Evolutionary conservation across 1,140 invertebrate genomes (phyloP).

Genomic region (Panonychus citri): DNA sequence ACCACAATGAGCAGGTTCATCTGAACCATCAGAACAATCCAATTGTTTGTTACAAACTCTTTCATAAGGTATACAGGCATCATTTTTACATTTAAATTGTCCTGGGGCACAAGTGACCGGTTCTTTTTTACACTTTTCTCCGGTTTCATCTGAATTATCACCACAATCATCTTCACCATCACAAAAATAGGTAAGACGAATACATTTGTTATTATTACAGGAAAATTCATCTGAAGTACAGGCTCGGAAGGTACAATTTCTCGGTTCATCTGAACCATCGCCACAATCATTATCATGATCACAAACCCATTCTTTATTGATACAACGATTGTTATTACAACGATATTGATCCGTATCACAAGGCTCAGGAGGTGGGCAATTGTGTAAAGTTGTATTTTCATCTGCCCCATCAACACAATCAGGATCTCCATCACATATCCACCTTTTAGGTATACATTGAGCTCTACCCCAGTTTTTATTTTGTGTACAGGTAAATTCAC

Average conservation of each 20-base stretch:
- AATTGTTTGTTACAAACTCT: constrained; percentile 80
- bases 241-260: constrained; percentile 29
- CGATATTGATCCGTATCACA: constrained; percentile 68
- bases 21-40: constrained; percentile 74
- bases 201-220: constrained; percentile 84
- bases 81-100: constrained; percentile 76
- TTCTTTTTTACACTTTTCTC: constrained; percentile 7
- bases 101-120: constrained; percentile 38
- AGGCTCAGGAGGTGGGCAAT: constrained; percentile 49
- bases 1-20: constrained; percentile 80
- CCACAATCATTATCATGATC: constrained; percentile 25
- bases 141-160: neutral
- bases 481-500: constrained; percentile 64
- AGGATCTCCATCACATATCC: constrained; percentile 85
- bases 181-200: constrained; percentile 58
- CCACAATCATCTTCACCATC: constrained; percentile 74
- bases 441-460: constrained; percentile 76
- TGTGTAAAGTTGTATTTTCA: constrained; percentile 57
- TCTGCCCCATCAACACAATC: constrained; percentile 92
- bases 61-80: constrained; percentile 65
- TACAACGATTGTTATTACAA: constrained; percentile 69
- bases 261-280: constrained; percentile 19
- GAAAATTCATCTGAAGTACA: constrained; percentile 54
- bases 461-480: constrained; percentile 74
- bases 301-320: constrained; percentile 36